These are phyloP conservation scores for Punctoribates punctum DNA, from an alignment of 2,888 invertebrate species.

Conservation along the genomic window DNA sequence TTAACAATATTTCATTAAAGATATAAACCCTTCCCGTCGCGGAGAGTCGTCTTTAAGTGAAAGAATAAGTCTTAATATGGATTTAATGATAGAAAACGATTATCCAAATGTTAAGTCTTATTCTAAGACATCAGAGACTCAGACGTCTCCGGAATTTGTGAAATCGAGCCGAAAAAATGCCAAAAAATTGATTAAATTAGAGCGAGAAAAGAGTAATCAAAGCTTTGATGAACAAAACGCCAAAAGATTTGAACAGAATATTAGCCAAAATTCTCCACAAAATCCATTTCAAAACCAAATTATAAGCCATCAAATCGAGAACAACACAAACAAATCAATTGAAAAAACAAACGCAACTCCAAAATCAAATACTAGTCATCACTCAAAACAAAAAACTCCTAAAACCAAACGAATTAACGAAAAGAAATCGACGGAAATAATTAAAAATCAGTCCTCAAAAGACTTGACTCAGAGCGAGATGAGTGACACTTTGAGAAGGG, in stretches of 20 bases:
- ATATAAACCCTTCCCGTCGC: constrained; percentile 14
- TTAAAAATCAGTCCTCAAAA: not conserved
- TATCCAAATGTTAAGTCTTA: not conserved
- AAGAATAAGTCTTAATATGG: constrained; percentile 11
- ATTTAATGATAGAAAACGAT: not conserved
- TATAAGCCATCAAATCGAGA: not conserved
- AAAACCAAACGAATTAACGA: not conserved
- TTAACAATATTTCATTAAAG: not conserved
- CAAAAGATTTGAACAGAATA: not conserved
- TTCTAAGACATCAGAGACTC: not conserved
- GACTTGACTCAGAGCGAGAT: not conserved
- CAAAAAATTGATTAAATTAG: not conserved
- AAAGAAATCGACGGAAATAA: not conserved
- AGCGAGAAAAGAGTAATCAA: not conserved
- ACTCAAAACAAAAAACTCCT: not conserved
- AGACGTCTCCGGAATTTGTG: constrained; percentile 8
- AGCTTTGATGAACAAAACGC: not conserved
- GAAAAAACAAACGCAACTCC: not conserved
- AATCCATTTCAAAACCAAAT: not conserved
- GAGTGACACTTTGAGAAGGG: not conserved
- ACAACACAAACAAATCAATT: not conserved
- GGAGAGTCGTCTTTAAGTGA: constrained; percentile 19
- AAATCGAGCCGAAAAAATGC: not conserved
- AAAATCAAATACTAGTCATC: not conserved
- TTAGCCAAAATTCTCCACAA: not conserved